Base-by-base conservation (phyloP, 2,113 vertebrate genomes). In the Thamnaconus septentrionalis region DNA sequence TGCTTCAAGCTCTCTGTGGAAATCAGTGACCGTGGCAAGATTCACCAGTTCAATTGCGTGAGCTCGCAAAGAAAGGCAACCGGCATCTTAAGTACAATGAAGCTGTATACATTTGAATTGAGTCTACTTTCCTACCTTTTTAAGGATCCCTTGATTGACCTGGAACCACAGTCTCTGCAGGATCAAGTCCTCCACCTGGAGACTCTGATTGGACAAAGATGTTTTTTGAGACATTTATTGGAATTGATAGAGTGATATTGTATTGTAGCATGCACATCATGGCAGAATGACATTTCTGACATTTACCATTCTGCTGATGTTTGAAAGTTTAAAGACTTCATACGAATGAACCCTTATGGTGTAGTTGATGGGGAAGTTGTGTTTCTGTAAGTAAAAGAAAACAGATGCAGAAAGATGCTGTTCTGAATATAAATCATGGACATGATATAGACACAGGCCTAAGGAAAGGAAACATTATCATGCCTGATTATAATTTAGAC, bases 101-200 rank as follows among this genome's bases (percentile, higher is more conserved):
- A 31, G 2, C 18, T 31, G 18, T 31, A 31, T 31, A 31, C 18
- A 31, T 31, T 31, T 6, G 44, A 5, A 45, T 10, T 49, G 2
- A 0, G 8, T 54, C 1, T 4, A 52, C 39, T 39, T 39, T 59
- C 50, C 7, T 64, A 79, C 88, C 39, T 85, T 91, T 82, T 93
- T 88, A 45, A 94, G 80, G 0, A 91, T 78, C 4, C 90, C 89
- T 56, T 90, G 88, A 73, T 92, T 93, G 69, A 94, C 66, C 3
- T 85, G 84, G 69, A 94, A 90, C 95, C 95, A 97, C 81, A 96
- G 82, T 53, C 91, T 90, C 61, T 92, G 90, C 62, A 96, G 92
- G 4, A 93, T 76, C 5, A 61, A 64, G 8, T 3, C 84, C 41
- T 85, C 56, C 8, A 80, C 61, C 8, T 43, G 66, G 53, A 69